Base-by-base conservation (phyloP, 2,888 invertebrate genomes). In the Chaitophorus viminalis region DNA sequence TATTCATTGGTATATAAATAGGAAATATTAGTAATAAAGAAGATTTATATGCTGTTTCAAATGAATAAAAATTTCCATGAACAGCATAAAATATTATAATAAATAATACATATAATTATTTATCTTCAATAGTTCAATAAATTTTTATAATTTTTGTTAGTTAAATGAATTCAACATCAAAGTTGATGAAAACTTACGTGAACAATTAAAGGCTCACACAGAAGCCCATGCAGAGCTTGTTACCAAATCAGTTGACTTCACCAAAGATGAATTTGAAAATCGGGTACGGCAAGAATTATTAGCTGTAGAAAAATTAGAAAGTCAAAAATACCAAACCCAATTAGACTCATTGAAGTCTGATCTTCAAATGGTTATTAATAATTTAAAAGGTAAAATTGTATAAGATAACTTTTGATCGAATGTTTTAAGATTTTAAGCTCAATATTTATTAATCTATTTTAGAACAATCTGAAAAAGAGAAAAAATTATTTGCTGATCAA, bases 401-500 rank as follows among this genome's bases (percentile, higher is more conserved):
- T n/a, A 21, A 54, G 17, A 3, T 18, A 83, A 83, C 8, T 85
- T 52, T 52, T n/a, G n/a, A n/a, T 33, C 1, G 31, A 31, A 14
- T 74, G 8, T 60, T 65, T 65, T 76, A 72, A 79, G 11, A 77
- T 54, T 54, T 54, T 21, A 21, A 33, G 31, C 25, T 60, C 33
- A 5, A 39, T 70, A 3, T 77, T 70, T 17, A 31, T 1, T 18
- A 31, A 76, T 88, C 82, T 85, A 89, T 90, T 90, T 81, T 91
- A 96, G 96, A 93, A 89, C 94, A 95, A 18, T 93, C 94, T 78
- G 94, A 94, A 89, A 94, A 94, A 2, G 96, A 96, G 90, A 94
- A 94, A 90, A 94, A 94, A 87, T 94, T 95, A 0, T 94, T 95
- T 72, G 94, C 95, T 89, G 95, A 98, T 0, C 98, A 98, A 92